These are phyloP conservation scores for Synergus umbraculus DNA, from an alignment of 2,888 invertebrate genomes.

Conservation along the genomic window DNA sequence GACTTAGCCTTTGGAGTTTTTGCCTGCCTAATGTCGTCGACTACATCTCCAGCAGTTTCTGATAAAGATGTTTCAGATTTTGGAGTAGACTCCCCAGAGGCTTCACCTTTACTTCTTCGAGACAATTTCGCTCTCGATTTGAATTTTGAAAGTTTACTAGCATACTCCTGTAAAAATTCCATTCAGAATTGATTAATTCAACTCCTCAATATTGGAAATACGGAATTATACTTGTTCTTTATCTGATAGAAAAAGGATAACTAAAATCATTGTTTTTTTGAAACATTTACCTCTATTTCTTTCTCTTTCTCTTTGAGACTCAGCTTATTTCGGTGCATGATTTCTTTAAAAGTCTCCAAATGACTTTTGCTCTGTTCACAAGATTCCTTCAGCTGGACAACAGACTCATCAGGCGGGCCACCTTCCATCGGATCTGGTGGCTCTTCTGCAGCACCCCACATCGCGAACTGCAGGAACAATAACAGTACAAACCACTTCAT, in stretches of 20 bases:
- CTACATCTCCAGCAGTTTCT: slow-evolving; percentile 58
- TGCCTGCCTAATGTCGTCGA: slow-evolving; percentile 71
- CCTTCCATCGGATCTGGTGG: slow-evolving; percentile 66
- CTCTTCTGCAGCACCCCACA: slow-evolving; percentile 71
- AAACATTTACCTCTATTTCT: slow-evolving; percentile 70
- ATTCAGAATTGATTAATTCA: background rate
- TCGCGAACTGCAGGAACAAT: slow-evolving; percentile 71
- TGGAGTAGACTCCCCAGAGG: slow-evolving; percentile 61
- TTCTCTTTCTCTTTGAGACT: slow-evolving; percentile 73
- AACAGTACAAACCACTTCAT: slow-evolving; percentile 71
- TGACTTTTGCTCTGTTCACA: slow-evolving; percentile 70
- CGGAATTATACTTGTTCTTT: background rate
- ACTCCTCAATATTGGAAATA: background rate
- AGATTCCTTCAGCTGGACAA: slow-evolving; percentile 60
- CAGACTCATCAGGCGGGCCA: slow-evolving; percentile 60
- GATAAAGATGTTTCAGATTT: slow-evolving; percentile 55
- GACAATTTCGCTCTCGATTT: slow-evolving; percentile 74
- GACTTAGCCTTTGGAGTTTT: slow-evolving; percentile 74
- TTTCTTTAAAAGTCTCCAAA: slow-evolving; percentile 70
- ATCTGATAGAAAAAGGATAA: slow-evolving; percentile 18
- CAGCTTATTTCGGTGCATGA: slow-evolving; percentile 71
- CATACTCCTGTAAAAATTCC: slow-evolving; percentile 72
- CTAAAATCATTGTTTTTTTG: background rate
- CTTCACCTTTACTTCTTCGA: slow-evolving; percentile 65
- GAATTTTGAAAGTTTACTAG: slow-evolving; percentile 75